A percentile compares a stretch with the other conserved stretches of the same genome.
Conservation (phyloP, 23 tunicate genomes). For the Oikopleura vanhoeffeni region DNA sequence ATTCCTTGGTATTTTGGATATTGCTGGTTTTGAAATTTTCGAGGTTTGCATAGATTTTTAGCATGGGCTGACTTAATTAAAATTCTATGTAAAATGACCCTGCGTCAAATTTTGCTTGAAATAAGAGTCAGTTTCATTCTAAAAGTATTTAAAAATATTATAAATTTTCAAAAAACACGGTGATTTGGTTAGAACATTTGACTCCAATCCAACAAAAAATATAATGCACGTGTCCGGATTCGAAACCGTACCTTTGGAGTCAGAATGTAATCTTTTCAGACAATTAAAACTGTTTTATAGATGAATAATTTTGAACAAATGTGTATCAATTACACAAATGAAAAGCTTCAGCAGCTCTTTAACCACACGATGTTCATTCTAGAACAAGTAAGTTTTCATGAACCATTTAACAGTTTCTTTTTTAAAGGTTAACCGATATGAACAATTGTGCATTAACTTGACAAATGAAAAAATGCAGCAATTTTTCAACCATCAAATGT, state of each 20-base stretch:
- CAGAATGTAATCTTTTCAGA: not conserved
- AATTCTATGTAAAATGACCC: no score
- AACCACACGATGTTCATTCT: slow-evolving; percentile 97
- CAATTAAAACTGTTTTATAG: no score
- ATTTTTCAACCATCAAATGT: slow-evolving; percentile 94
- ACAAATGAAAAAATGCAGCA: slow-evolving; percentile 91
- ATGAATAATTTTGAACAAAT: slow-evolving; percentile 87
- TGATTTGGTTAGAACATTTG: no score
- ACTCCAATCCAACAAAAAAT: no score
- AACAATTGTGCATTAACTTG: slow-evolving; percentile 93
- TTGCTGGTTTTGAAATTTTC: slow-evolving; percentile 98
- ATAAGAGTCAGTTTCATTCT: no score
- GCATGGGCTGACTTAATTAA: no score
- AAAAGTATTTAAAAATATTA: no score
- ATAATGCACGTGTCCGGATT: no score
- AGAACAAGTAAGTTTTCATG: slow-evolving; percentile 62
- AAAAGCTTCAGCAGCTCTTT: slow-evolving; percentile 92
- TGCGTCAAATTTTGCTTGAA: no score
- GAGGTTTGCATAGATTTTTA: no score
- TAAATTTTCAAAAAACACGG: no score
- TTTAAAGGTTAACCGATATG: slow-evolving; percentile 56
- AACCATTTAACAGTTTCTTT: slow-evolving; percentile 9
- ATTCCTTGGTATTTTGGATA: slow-evolving; percentile 86
- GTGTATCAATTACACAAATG: slow-evolving; percentile 97
- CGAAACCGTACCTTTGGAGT: not conserved